phyloP scores from a whole-genome alignment of 2,888 invertebrate species.

The Thymelicus acteon region DNA sequence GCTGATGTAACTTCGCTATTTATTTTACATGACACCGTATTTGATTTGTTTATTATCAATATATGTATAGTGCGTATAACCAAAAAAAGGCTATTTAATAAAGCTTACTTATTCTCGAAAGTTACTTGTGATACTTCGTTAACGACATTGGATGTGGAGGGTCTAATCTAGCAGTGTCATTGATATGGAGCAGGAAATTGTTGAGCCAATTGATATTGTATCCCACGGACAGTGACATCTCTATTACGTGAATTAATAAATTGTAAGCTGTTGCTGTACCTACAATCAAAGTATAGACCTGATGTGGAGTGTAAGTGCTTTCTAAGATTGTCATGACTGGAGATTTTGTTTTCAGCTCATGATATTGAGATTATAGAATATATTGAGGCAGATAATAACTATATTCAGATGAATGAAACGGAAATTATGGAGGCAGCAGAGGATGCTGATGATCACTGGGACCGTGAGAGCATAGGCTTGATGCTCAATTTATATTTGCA shows the following conservation, averaged over 20 bases:
- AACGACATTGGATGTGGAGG: neutral
- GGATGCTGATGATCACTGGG: constrained; percentile 75
- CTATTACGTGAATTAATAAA: constrained; percentile 38
- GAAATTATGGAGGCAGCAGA: constrained; percentile 64
- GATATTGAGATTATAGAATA: constrained; percentile 56
- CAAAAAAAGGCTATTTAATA: too few species aligned
- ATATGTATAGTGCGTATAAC: neutral
- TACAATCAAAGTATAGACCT: constrained; percentile 22
- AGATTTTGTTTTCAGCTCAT: constrained; percentile 59
- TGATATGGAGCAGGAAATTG: constrained; percentile 20
- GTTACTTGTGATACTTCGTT: neutral
- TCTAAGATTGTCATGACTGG: constrained; percentile 45
- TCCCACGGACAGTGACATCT: constrained; percentile 14
- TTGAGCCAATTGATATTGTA: constrained; percentile 20
- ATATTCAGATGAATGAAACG: constrained; percentile 61
- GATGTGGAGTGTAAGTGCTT: constrained; percentile 21
- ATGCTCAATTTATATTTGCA: constrained; percentile 69
- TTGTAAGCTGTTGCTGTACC: constrained; percentile 29
- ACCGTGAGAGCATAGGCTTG: constrained; percentile 61
- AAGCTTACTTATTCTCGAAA: neutral
- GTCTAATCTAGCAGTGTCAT: neutral
- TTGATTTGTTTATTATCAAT: constrained; percentile 1
- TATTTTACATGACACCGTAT: constrained; percentile 6
- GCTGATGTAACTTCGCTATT: constrained; percentile 66
- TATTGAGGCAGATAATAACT: constrained; percentile 62